Evolutionary conservation across 2,888 invertebrate genomes (phyloP).

Genomic region (Leucophenga montana): DNA sequence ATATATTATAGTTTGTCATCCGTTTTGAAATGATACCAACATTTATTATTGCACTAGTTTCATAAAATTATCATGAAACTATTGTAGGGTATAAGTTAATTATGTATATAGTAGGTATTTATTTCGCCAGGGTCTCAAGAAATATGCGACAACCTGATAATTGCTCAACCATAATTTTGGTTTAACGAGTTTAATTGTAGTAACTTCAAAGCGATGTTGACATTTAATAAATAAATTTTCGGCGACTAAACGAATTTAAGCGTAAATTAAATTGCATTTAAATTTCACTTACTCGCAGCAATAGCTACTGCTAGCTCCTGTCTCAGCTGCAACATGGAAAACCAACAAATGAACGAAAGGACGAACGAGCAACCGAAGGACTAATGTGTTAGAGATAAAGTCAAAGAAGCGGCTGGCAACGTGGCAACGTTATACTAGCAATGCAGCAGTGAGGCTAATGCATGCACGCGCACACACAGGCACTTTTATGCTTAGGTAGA

Average conservation of each 20-base stretch:
- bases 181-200: slow-evolving; percentile 2
- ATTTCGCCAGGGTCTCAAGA: too few relatives aligned
- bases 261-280: slow-evolving; percentile 54
- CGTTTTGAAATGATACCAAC: too few relatives aligned
- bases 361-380: neutral
- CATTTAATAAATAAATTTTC: slow-evolving; percentile 16
- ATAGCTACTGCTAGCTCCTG: slow-evolving; percentile 47
- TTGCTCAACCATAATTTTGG: neutral
- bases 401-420: neutral
- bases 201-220: neutral
- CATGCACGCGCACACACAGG: slow-evolving; percentile 10
- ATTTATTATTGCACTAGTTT: too few relatives aligned
- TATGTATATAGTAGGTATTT: too few relatives aligned
- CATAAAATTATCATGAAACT: too few relatives aligned
- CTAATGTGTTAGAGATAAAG: slow-evolving; percentile 13
- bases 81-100: too few relatives aligned
- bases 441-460: neutral
- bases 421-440: neutral
- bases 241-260: slow-evolving; percentile 32
- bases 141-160: too few relatives aligned
- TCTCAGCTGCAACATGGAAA: neutral
- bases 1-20: too few relatives aligned
- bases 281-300: slow-evolving; percentile 43
- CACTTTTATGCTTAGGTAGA: slow-evolving; percentile 25
- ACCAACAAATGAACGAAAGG: neutral